These are phyloP conservation scores for Phrixothrix hirtus DNA, from an alignment of 2,888 invertebrate species.

Conservation along the genomic window DNA sequence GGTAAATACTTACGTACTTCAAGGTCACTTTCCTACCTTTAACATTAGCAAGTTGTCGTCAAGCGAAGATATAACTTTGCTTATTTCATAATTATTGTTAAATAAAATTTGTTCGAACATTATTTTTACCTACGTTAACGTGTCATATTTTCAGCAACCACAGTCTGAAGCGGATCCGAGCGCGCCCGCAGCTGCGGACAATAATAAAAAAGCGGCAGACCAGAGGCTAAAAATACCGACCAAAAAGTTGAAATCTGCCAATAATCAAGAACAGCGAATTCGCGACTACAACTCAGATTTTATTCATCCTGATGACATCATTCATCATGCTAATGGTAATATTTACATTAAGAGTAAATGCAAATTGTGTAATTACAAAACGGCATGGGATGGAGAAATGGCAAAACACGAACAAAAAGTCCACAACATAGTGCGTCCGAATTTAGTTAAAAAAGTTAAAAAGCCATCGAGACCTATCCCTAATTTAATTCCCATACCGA, in stretches of 20 bases:
- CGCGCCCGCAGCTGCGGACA: slow-evolving; percentile 28
- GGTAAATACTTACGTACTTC: slow-evolving; percentile 17
- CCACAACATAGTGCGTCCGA: slow-evolving; percentile 51
- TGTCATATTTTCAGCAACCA: slow-evolving; percentile 34
- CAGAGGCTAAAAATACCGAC: slow-evolving; percentile 37
- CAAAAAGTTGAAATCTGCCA: slow-evolving; percentile 38
- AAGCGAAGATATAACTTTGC: slow-evolving; percentile 13
- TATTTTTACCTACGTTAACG: slow-evolving; percentile 30
- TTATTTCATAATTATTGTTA: slow-evolving; percentile 1
- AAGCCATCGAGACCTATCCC: slow-evolving; percentile 69
- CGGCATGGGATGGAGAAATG: slow-evolving; percentile 64
- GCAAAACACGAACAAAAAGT: slow-evolving; percentile 58
- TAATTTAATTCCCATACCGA: slow-evolving; percentile 71
- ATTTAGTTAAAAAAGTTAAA: slow-evolving; percentile 37
- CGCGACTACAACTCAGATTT: slow-evolving; percentile 56
- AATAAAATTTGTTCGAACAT: slow-evolving; percentile 11
- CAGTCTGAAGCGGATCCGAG: slow-evolving; percentile 34
- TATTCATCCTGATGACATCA: slow-evolving; percentile 57
- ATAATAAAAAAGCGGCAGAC: slow-evolving; percentile 32
- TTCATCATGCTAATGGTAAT: slow-evolving; percentile 55
- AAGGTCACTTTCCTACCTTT: slow-evolving; percentile 13
- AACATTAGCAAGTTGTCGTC: slow-evolving; percentile 7
- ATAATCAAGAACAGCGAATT: slow-evolving; percentile 33
- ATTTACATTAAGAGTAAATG: slow-evolving; percentile 57
- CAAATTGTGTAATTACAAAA: slow-evolving; percentile 62